Conservation (phyloP, 2,113 vertebrate species). For the Neodontobutis hainanensis region DNA sequence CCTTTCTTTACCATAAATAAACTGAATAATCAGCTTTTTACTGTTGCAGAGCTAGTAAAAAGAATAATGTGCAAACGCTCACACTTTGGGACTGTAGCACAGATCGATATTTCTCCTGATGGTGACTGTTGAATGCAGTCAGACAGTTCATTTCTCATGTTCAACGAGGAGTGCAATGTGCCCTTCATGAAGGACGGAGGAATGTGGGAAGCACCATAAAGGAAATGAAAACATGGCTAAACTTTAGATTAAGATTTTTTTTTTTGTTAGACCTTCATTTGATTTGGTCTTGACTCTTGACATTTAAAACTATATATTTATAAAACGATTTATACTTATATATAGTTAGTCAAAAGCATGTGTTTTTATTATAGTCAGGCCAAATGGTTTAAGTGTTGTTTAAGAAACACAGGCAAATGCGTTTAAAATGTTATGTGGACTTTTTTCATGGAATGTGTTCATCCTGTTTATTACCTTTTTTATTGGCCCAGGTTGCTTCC, state of each 20-base stretch:
- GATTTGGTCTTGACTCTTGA: neutral
- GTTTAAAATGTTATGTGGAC: no score
- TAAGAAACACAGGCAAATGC: no score
- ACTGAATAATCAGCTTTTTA: neutral
- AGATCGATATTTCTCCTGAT: conserved; percentile 9
- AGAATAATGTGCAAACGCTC: neutral
- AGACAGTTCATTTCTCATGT: conserved; percentile 13
- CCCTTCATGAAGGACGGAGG: conserved; percentile 1
- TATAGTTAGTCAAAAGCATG: neutral
- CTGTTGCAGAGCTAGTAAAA: neutral
- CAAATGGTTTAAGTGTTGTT: no score
- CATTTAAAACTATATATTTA: neutral
- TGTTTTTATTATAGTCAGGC: no score
- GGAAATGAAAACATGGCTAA: neutral
- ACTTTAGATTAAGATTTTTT: neutral
- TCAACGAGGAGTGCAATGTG: neutral
- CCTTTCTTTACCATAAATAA: neutral
- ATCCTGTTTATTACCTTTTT: no score
- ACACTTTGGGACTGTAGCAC: neutral
- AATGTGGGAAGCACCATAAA: neutral
- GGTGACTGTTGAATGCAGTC: conserved; percentile 1
- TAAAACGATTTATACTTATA: no score
- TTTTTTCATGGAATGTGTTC: neutral
- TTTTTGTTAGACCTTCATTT: neutral
- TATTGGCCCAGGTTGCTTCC: no score